Evolutionary conservation across 2,113 vertebrate genomes (phyloP), one percentile per base, ranked within the genome.

Genomic region (Triplophysa dalaica): DNA sequence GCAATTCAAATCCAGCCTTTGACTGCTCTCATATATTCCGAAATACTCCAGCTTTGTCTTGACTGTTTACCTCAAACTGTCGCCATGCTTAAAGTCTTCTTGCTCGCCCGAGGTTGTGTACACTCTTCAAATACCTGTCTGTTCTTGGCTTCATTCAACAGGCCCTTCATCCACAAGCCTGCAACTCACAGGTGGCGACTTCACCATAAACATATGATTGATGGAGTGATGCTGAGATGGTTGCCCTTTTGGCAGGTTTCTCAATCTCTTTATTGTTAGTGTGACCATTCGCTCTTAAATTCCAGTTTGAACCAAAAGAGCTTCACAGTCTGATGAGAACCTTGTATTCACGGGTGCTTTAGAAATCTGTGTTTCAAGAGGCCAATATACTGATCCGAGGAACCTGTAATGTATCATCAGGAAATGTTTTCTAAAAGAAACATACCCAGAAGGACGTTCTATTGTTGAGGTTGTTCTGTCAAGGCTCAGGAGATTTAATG

Each of bases 91-190:
- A 14, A 72, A 10, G 33, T 73, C 70, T 60, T 17, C 56, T 3
- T 54, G 7, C 19, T 41, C 21, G 56, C 8, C 29, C 38, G 11
- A 58, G 29, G 52, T 33, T 16, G 19, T 60, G n/a, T 10, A n/a
- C 52, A 73, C 54, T 73, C 54, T 60, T 41, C 29, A 73, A 5
- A 73, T 24, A 73, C 54, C 54, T 60, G 54, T 24, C 54, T 2
- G 70, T 24, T 22, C n/a, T 60, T 60, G 58, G 54, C 54, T 60
- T 60, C 70, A 60, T 73, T 61, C 22, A 21, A 73, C 54, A 16
- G 6, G 33, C 54, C 41, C 54, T 41, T 38, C 22, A 60, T 60
- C 29, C 70, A 60, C 58, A 75, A 62, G 8, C n/a, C n/a, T 58
- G 54, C n/a, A 7, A 9, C 54, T n/a, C 54, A 21, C 19, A 19